Evolutionary conservation across 2,113 vertebrate species (phyloP).

Genomic region (Variabilichromis moorii): DNA sequence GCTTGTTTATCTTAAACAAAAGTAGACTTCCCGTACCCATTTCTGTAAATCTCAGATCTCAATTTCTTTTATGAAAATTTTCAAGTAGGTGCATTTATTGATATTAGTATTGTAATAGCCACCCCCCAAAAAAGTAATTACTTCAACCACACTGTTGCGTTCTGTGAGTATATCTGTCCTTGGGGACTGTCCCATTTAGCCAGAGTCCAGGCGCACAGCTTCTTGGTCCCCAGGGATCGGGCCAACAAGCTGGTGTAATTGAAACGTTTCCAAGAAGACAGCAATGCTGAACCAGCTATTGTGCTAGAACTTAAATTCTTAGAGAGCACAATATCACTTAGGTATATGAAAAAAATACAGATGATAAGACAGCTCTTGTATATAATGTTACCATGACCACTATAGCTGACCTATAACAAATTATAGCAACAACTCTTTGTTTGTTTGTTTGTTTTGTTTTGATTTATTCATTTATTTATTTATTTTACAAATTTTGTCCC

Average conservation of each 20-base stretch:
- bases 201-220: constrained; percentile 40
- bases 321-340: neutral
- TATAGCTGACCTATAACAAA: neutral
- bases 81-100: neutral
- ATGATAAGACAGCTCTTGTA: neutral
- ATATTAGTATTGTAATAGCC: neutral
- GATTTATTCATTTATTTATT: neutral
- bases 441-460: neutral
- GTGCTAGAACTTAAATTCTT: neutral
- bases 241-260: constrained; percentile 24
- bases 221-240: constrained; percentile 14
- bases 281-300: neutral
- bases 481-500: neutral
- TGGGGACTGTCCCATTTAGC: constrained; percentile 35
- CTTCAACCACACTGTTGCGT: neutral
- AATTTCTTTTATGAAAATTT: neutral
- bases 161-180: constrained; percentile 15
- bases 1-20: constrained; percentile 39
- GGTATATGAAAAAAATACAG: neutral
- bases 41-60: neutral
- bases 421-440: neutral
- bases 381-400: neutral
- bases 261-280: constrained; percentile 28
- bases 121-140: neutral
- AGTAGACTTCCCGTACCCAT: neutral